phyloP scores from a whole-genome alignment of 2,888 invertebrate genomes.

The Chorisops tibialis region DNA sequence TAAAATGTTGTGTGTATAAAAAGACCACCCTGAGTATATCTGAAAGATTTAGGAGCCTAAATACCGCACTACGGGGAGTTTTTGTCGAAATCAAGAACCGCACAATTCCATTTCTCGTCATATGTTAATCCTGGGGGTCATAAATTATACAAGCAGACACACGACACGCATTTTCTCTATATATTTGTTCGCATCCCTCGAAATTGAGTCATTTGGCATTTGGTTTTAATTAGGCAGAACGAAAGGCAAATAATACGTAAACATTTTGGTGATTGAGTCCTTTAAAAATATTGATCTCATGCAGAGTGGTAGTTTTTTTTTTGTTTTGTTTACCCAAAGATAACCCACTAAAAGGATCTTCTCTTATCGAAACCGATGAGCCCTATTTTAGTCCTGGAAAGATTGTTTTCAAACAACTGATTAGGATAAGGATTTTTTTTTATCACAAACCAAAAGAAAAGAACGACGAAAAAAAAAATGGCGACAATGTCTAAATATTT shows the following conservation, averaged over 20 bases:
- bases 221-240: slow-evolving; percentile 24
- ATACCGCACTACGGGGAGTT: no score
- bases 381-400: neutral
- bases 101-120: no score
- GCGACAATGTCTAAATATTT: slow-evolving; percentile 22
- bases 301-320: neutral
- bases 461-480: slow-evolving; percentile 3
- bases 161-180: no score
- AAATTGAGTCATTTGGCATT: slow-evolving; percentile 20
- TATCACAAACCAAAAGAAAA: neutral
- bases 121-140: no score
- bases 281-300: neutral
- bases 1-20: no score
- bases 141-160: no score
- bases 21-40: no score
- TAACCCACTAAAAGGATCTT: no score
- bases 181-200: no score
- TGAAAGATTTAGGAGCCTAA: no score
- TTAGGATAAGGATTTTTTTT: neutral
- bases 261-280: neutral
- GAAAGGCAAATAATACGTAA: slow-evolving; percentile 12
- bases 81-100: no score
- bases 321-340: neutral
- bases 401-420: neutral
- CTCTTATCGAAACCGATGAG: no score